phyloP scores from a whole-genome alignment of 2,113 vertebrate genomes.

The Zosterops japonicus region DNA sequence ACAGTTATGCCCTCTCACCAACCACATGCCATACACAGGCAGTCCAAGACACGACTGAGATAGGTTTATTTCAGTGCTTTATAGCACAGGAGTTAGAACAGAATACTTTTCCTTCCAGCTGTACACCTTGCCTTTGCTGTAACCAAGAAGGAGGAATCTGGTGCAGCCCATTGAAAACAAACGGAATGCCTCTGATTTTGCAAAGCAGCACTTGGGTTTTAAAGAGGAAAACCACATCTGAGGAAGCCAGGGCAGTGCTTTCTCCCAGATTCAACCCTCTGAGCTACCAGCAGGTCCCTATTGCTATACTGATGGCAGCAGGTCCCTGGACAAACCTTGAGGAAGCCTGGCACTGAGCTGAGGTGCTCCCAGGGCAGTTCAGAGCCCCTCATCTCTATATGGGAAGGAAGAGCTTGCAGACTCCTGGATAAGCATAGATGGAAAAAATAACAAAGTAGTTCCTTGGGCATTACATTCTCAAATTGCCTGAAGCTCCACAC shows the following conservation, averaged over 20 bases:
- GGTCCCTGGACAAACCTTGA: neutral
- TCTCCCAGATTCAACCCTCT: neutral
- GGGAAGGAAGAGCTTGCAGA: neutral
- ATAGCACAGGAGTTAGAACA: neutral
- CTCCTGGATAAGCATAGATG: accelerated
- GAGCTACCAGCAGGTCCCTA: neutral
- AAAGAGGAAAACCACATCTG: neutral
- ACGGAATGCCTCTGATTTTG: neutral
- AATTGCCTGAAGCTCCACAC: neutral
- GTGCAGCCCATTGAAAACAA: neutral
- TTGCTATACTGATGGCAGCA: accelerated
- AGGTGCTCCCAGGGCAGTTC: neutral
- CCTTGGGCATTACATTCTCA: neutral
- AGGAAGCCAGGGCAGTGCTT: neutral
- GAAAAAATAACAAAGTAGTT: neutral
- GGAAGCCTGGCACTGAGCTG: neutral
- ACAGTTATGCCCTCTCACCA: neutral
- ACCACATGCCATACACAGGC: accelerated
- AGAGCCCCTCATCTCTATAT: neutral
- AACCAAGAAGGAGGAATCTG: neutral
- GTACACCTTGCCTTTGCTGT: neutral
- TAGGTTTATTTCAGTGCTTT: neutral
- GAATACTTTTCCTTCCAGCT: neutral
- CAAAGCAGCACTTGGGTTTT: neutral
- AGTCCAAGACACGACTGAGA: neutral